Base-by-base conservation (phyloP, 2,888 invertebrate species). In the Dioctria rufipes region DNA sequence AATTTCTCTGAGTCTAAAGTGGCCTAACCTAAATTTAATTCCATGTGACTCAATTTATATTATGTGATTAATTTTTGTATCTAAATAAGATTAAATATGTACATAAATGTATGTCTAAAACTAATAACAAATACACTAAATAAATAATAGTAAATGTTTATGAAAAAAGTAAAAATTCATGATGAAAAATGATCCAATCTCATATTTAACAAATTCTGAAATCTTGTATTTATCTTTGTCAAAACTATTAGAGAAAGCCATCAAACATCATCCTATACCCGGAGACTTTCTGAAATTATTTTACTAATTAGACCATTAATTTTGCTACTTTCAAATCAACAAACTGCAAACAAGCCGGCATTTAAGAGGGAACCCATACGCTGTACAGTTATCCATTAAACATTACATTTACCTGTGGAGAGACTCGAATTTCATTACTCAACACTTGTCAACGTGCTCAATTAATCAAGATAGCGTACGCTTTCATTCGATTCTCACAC, bases 401-500 rank as follows among this genome's bases (percentile, higher is more conserved):
- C 60, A 75, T 60, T 13, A 63, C 63, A 39, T 58, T 60, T 43
- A 49, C 73, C 60, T 60, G 60, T 58, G 42, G 49, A 54, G 13
- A 60, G 60, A 75, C 73, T 75, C 58, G 73, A 75, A 75, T 75
- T 75, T 75, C 73, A 75, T 75, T 60, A 75, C 73, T 75, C 73
- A 75, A 75, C 73, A 60, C 60, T 75, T 75, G 73, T 75, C 73
- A 75, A 58, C 73, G 73, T 60, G 60, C 25, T 58, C 73, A 75
- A 75, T 75, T 75, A 75, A 75, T 75, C 73, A 75, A 75, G 73
- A 75, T 75, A 75, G 73, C 73, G 73, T 42, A 60, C 73, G 60
- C 60, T 60, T 75, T 43, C 73, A 75, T 75, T 75, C 60, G 60
- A 75, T 75, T 75, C 73, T 75, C 60, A 75, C 73, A 75, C 73